phyloP scores from a whole-genome alignment of 1,140 invertebrate species.

The Oncopodura yosiiana region DNA sequence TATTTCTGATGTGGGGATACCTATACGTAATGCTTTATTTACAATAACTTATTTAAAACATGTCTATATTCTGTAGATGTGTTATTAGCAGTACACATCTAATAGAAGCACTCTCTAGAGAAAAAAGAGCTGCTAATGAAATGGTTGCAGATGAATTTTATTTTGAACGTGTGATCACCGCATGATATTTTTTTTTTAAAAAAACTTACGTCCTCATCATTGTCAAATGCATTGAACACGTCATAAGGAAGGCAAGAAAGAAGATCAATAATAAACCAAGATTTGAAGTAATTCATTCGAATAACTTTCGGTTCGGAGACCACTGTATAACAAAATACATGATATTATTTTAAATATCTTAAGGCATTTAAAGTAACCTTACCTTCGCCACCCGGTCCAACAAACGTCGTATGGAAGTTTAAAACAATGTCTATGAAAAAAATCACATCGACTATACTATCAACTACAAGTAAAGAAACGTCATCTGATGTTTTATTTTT shows the following conservation, averaged over 20 bases:
- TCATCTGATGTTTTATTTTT: slow-evolving; percentile 99
- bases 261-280: slow-evolving; percentile 99
- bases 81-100: too few relatives aligned
- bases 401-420: slow-evolving; percentile 99
- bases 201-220: slow-evolving; percentile 88
- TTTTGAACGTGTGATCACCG: too few relatives aligned
- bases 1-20: too few relatives aligned
- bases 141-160: too few relatives aligned
- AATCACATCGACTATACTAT: slow-evolving; percentile 98
- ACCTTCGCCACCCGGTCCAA: slow-evolving; percentile 74
- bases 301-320: slow-evolving; percentile 96
- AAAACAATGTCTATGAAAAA: slow-evolving; percentile 99
- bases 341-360: not conserved
- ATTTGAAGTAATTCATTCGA: slow-evolving; percentile 96
- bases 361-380: not conserved
- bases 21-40: too few relatives aligned
- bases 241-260: slow-evolving; percentile 98
- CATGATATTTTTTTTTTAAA: slow-evolving; percentile 8
- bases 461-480: slow-evolving; percentile 88
- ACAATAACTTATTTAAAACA: too few relatives aligned
- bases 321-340: slow-evolving; percentile 14
- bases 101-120: too few relatives aligned
- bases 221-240: slow-evolving; percentile 99
- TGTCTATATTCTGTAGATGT: too few relatives aligned
- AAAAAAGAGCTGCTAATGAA: too few relatives aligned